These are phyloP conservation scores for Glossophaga mutica DNA, from an alignment of 2,797 vertebrate genomes.

Conservation along the genomic window DNA sequence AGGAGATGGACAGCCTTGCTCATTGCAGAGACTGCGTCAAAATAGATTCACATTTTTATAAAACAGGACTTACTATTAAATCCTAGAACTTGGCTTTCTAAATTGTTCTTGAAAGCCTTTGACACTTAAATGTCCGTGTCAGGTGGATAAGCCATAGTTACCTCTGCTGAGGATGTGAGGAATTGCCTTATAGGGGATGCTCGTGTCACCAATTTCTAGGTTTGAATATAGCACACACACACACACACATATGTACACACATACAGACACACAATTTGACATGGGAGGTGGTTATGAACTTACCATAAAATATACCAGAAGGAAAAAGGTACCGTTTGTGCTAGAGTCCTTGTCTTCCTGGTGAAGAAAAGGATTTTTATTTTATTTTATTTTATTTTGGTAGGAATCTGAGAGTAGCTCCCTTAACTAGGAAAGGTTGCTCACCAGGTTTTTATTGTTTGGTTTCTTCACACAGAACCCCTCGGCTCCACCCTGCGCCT, in stretches of 20 bases:
- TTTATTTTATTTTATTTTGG: background rate
- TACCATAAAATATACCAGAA: background rate
- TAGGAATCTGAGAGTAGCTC: conserved; percentile 69
- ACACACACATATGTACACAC: background rate
- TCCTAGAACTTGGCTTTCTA: background rate
- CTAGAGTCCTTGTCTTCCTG: background rate
- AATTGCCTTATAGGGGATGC: background rate
- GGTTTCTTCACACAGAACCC: conserved; percentile 88
- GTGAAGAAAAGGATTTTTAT: background rate
- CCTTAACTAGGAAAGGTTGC: conserved; percentile 77
- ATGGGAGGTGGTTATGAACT: background rate
- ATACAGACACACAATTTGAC: background rate
- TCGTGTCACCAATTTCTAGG: background rate
- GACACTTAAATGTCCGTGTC: background rate
- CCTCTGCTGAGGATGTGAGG: background rate
- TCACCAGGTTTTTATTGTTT: conserved; percentile 89
- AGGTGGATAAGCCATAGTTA: background rate
- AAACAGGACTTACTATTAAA: background rate
- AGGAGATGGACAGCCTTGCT: background rate
- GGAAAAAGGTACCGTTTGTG: background rate
- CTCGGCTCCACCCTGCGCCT: conserved; percentile 85
- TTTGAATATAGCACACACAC: background rate
- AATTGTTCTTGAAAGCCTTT: conserved; percentile 16
- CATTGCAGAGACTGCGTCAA: background rate
- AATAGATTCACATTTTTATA: conserved; percentile 26